Evolutionary conservation across 2,888 invertebrate genomes (phyloP), one percentile per base, ranked within the genome.

Genomic region (Mesorhabditis spiculigera): DNA sequence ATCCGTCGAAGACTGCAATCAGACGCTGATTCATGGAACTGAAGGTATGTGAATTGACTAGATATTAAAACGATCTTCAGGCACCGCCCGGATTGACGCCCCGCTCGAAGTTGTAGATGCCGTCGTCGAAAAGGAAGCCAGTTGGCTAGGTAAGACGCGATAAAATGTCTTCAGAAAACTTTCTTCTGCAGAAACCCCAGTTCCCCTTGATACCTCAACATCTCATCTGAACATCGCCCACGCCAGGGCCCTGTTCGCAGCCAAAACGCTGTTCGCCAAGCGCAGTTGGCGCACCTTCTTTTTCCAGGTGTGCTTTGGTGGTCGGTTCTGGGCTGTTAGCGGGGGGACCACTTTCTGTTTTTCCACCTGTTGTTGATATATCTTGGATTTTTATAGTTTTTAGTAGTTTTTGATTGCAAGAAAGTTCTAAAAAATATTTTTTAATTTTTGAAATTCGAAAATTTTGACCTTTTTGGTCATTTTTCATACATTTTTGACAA

Each of bases 191-290:
- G 58, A 50, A 50, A 50, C 58, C 10, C 8, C 8, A 13, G n/a
- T 50, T 50, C 58, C 58, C 58, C n/a, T 50, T 2, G 58, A 50
- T n/a, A 50, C 8, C n/a, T 50, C 58, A 10, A 13, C 8, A 13
- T 50, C 10, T 10, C 58, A n/a, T 50, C 58, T 50, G 58, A 13
- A 10, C 44, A 13, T 67, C 43, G 78, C 78, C 45, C 83, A 83
- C 68, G 73, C 77, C 10, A 71, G 71, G 66, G 83, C 83, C 4
- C 72, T 83, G 42, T 69, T 83, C 65, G 70, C 73, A 8, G 81
- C 80, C 63, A 70, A 82, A 62, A 65, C 73, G 45, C 74, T 78
- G 65, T 81, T 77, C 69, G 76, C 80, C 0, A 73, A 73, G 50
- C 73, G 80, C 58, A 81, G 77, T 45, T 70, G 70, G 67, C 63